phyloP scores from a whole-genome alignment of 2,797 vertebrate species.

The Aulostomus chinensis region DNA sequence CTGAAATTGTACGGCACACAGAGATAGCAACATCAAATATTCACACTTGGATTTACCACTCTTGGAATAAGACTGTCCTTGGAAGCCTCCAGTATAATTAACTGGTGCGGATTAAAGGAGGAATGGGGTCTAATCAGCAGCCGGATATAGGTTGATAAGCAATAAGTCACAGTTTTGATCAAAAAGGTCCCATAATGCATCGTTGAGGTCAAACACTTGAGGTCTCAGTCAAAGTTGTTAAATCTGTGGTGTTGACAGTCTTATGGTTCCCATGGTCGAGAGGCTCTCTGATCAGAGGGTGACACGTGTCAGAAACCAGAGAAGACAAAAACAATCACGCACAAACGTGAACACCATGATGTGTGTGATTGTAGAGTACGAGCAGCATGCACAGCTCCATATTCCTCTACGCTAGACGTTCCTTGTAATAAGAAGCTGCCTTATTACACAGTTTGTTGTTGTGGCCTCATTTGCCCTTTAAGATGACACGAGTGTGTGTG shows the following conservation, averaged over 20 bases:
- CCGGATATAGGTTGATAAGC: conserved; percentile 69
- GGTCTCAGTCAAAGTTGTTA: conserved; percentile 55
- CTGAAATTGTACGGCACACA: conserved; percentile 32
- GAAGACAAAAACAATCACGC: too few species aligned
- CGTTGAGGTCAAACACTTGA: conserved; percentile 57
- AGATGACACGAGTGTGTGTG: too few species aligned
- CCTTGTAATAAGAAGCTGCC: too few species aligned
- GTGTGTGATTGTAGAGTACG: too few species aligned
- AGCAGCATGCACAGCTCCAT: too few species aligned
- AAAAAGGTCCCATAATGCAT: conserved; percentile 57
- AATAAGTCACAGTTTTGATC: conserved; percentile 68
- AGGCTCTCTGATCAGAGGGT: too few species aligned
- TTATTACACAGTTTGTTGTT: too few species aligned
- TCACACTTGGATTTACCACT: conserved; percentile 55
- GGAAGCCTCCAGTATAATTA: conserved; percentile 78
- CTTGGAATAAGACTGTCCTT: conserved; percentile 49
- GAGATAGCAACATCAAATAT: conserved; percentile 64
- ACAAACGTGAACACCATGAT: too few species aligned
- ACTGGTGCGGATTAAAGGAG: conserved; percentile 71
- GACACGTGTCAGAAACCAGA: too few species aligned
- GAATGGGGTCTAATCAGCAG: conserved; percentile 68
- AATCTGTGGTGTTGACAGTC: conserved; percentile 50
- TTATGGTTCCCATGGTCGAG: too few species aligned
- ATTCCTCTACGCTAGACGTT: too few species aligned
- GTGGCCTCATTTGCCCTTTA: too few species aligned